Conservation (phyloP, 2,888 invertebrate species). For the Hypercompe scribonia region DNA sequence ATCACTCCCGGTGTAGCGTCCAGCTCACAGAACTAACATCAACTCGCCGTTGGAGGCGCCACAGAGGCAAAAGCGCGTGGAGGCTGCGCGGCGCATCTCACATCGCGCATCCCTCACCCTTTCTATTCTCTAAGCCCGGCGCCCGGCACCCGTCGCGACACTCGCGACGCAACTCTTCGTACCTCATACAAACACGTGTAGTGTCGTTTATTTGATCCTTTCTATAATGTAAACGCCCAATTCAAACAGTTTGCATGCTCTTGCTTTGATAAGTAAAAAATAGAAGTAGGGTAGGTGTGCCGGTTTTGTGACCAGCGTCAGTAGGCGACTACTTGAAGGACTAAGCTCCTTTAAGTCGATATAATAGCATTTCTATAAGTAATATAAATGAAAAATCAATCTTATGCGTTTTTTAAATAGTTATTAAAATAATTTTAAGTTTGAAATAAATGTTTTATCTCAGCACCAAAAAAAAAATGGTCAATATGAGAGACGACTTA, state of each 20-base stretch:
- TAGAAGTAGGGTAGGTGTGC: too few relatives aligned
- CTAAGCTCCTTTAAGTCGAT: too few relatives aligned
- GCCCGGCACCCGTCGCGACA: slow-evolving; percentile 48
- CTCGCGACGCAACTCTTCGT: slow-evolving; percentile 47
- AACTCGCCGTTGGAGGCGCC: slow-evolving; percentile 79
- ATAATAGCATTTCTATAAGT: too few relatives aligned
- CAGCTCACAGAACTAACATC: slow-evolving; percentile 67
- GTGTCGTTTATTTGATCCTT: slow-evolving; percentile 35
- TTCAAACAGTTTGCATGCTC: slow-evolving; percentile 14
- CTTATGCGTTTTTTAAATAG: too few relatives aligned
- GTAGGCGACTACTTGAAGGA: too few relatives aligned
- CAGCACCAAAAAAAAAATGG: too few relatives aligned
- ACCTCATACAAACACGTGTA: slow-evolving; percentile 49
- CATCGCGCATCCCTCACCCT: slow-evolving; percentile 80
- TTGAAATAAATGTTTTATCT: too few relatives aligned
- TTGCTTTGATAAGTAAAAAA: slow-evolving; percentile 2
- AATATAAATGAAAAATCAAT: too few relatives aligned
- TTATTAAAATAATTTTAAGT: too few relatives aligned
- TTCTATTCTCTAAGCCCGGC: slow-evolving; percentile 57
- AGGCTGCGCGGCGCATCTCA: slow-evolving; percentile 84
- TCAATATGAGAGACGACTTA: too few relatives aligned
- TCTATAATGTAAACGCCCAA: slow-evolving; percentile 40
- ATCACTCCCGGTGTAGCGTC: slow-evolving; percentile 66
- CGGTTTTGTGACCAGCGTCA: too few relatives aligned
- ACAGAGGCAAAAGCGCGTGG: slow-evolving; percentile 70